A percentile compares a stretch with the other conserved stretches of the same genome.
Evolutionary conservation across 2,888 invertebrate genomes (phyloP).

Genomic region (Calameuta filiformis): DNA sequence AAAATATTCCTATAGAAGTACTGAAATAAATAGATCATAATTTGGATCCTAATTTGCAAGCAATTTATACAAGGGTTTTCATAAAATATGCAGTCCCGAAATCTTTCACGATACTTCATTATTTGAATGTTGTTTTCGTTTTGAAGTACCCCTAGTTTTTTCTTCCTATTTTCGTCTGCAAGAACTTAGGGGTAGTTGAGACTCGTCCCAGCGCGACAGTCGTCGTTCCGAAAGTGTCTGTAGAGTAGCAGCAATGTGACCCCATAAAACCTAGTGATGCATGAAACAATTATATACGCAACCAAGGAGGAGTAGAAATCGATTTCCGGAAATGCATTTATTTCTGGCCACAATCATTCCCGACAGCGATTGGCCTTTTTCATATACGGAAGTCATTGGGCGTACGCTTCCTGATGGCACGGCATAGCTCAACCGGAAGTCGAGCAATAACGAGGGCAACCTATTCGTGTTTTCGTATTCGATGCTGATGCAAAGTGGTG

Average conservation of each 20-base stretch:
- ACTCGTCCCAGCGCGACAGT: neutral
- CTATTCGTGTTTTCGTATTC: neutral
- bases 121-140: neutral
- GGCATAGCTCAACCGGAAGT: neutral
- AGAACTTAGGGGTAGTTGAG: neutral
- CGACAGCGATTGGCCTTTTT: neutral
- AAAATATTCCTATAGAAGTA: too few species aligned
- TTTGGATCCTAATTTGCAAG: too few species aligned
- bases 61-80: too few species aligned
- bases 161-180: neutral
- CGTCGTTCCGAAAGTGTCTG: neutral
- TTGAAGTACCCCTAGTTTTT: neutral
- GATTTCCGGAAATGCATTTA: neutral
- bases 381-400: neutral
- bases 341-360: neutral
- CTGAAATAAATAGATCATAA: too few species aligned
- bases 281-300: neutral
- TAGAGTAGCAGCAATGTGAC: neutral
- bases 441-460: neutral
- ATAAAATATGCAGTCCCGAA: too few species aligned
- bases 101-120: neutral
- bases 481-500: neutral
- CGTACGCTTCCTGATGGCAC: neutral
- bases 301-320: neutral
- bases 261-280: neutral